Conservation (phyloP, 2,797 vertebrate genomes). For the Eulemur albifrons region DNA sequence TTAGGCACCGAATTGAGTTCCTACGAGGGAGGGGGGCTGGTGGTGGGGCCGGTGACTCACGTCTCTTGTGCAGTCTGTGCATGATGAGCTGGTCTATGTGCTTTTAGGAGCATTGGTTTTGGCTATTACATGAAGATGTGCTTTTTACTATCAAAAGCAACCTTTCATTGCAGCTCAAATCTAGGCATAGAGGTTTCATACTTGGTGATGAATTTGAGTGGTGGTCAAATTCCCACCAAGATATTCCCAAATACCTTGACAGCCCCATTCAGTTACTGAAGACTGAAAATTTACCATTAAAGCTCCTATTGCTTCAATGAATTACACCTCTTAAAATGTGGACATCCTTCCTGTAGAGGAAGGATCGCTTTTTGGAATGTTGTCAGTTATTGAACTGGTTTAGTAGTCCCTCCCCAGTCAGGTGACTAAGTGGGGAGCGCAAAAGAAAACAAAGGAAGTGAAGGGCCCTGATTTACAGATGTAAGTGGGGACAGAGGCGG, state of each 20-base stretch:
- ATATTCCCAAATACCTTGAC: background rate
- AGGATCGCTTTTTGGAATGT: background rate
- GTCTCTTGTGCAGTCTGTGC: background rate
- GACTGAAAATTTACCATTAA: background rate
- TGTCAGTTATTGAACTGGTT: too few relatives aligned
- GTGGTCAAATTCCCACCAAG: background rate
- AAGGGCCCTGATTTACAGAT: background rate
- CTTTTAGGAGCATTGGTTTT: background rate
- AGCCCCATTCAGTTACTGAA: background rate
- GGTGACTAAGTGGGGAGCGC: too few relatives aligned
- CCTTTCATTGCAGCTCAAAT: background rate
- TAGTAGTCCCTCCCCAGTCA: background rate
- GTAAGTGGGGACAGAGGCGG: background rate
- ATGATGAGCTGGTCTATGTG: rapidly evolving
- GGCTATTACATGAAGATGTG: background rate
- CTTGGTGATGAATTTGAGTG: background rate
- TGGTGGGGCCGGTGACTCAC: too few relatives aligned
- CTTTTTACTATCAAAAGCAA: background rate
- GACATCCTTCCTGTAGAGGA: background rate
- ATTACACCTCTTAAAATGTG: background rate
- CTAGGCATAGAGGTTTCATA: background rate
- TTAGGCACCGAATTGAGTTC: background rate
- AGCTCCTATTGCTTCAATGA: background rate
- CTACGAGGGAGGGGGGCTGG: too few relatives aligned
- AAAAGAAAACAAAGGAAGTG: background rate